Conservation (phyloP, 2,888 invertebrate genomes). For the Thalpophila matura region DNA sequence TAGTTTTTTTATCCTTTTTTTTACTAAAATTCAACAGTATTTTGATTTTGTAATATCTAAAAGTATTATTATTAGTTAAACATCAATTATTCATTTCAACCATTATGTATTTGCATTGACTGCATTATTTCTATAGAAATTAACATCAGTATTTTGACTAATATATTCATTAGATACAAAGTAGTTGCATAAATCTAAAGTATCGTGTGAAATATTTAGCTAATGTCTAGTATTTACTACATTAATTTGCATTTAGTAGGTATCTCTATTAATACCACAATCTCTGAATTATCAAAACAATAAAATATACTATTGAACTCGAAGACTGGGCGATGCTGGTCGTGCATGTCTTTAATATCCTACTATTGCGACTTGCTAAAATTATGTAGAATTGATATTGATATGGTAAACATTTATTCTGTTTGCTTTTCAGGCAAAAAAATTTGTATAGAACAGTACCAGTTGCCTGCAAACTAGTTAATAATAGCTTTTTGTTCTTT, state of each 20-base stretch:
- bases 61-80: neutral
- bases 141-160: neutral
- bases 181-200: conserved; percentile 21
- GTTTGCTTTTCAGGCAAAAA: too few species aligned
- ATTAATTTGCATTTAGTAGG: conserved; percentile 7
- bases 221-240: conserved; percentile 7
- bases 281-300: neutral
- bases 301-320: too few species aligned
- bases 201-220: conserved; percentile 23
- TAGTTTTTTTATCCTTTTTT: neutral
- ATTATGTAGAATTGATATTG: neutral
- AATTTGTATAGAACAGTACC: too few species aligned
- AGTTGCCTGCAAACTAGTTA: too few species aligned
- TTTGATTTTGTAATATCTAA: neutral
- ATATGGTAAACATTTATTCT: too few species aligned
- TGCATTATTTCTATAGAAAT: conserved; percentile 5
- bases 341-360: too few species aligned
- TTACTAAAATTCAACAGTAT: neutral
- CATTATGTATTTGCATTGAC: neutral
- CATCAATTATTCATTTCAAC: neutral
- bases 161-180: conserved; percentile 22
- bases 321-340: too few species aligned
- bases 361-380: too few species aligned
- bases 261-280: neutral
- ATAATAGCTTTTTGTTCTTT: too few species aligned